Evolutionary conservation across 1,140 invertebrate genomes (phyloP).

Genomic region (Holotrichia oblita): DNA sequence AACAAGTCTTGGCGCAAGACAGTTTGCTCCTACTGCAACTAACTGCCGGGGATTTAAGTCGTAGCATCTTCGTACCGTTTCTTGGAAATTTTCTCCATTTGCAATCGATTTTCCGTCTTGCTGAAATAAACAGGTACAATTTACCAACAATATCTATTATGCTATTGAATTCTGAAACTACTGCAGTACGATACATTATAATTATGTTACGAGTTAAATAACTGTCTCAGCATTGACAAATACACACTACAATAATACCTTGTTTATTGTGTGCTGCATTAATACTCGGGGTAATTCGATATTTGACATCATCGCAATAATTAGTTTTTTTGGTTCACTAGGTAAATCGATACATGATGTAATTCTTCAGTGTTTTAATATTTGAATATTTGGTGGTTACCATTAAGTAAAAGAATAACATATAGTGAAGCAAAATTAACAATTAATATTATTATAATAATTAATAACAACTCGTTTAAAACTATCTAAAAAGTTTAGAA

Average conservation of each 20-base stretch:
- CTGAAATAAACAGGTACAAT: conserved; percentile 43
- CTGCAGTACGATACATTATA: background rate
- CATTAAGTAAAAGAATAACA: no score
- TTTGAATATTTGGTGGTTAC: no score
- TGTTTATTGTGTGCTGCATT: no score
- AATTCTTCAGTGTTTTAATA: no score
- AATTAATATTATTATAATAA: no score
- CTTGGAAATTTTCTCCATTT: conserved; percentile 78
- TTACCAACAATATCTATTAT: background rate
- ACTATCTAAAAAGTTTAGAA: no score
- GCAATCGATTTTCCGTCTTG: conserved; percentile 73
- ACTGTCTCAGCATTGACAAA: background rate
- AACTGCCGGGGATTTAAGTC: conserved; percentile 72
- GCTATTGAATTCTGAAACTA: background rate
- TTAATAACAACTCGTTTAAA: no score
- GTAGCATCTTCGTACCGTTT: conserved; percentile 69
- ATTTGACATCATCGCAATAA: no score
- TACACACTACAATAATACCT: background rate
- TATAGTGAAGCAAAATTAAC: no score
- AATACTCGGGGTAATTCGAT: no score
- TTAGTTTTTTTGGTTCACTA: no score
- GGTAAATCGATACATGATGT: no score
- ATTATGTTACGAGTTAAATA: background rate
- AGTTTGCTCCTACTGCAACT: conserved; percentile 87
- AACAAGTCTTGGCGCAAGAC: conserved; percentile 73